These are phyloP conservation scores for Tachyglossus aculeatus DNA, from an alignment of 2,797 vertebrate species.

Conservation along the genomic window DNA sequence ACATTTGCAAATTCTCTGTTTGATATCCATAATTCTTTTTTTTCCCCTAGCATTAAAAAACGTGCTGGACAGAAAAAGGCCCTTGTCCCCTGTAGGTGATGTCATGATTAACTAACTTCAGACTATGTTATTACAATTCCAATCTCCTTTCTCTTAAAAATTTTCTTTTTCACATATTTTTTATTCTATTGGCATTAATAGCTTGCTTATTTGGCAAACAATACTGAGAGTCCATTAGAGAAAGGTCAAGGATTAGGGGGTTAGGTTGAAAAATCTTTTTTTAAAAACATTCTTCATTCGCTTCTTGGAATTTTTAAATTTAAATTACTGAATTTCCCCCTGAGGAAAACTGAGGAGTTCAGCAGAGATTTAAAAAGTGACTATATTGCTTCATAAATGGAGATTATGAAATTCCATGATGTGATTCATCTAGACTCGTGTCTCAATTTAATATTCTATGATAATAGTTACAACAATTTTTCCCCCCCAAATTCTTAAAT, in stretches of 20 bases:
- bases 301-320: too few species aligned
- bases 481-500: too few species aligned
- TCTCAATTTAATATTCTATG: too few species aligned
- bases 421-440: too few species aligned
- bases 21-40: constrained; percentile 19
- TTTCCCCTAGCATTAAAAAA: constrained; percentile 6
- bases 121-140: constrained; percentile 36
- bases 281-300: too few species aligned
- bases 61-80: constrained; percentile 24
- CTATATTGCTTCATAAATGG: too few species aligned
- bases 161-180: constrained; percentile 28
- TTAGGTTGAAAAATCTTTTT: neutral
- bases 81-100: constrained; percentile 40
- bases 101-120: constrained; percentile 20
- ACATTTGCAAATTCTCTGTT: constrained; percentile 9
- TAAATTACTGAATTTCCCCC: too few species aligned
- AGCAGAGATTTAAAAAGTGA: too few species aligned
- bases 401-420: too few species aligned
- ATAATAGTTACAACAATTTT: too few species aligned
- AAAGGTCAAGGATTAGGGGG: neutral
- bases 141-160: constrained; percentile 28
- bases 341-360: too few species aligned
- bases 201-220: constrained; percentile 54
- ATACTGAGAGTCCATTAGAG: neutral
- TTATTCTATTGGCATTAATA: constrained; percentile 35